Evolutionary conservation across 2,113 vertebrate genomes (phyloP).

Genomic region (Gymnarchus niloticus): DNA sequence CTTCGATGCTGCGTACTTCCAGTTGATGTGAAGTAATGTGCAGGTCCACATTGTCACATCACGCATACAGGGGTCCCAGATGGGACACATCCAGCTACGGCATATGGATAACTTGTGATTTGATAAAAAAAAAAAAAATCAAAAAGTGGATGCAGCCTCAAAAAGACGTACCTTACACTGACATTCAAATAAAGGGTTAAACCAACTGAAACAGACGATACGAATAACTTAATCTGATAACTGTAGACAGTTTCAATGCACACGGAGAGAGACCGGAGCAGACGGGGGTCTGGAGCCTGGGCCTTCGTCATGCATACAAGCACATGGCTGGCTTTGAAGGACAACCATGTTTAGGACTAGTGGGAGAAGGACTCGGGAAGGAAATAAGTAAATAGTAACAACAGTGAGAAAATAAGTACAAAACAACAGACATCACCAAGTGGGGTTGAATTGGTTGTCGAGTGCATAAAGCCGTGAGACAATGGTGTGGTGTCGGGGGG

Average conservation of each 20-base stretch:
- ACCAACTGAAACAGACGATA: slow-evolving; percentile 28
- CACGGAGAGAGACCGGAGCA: slow-evolving; percentile 54
- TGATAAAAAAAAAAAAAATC: slow-evolving; percentile 56
- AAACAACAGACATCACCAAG: slow-evolving; percentile 12
- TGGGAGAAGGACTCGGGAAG: slow-evolving; percentile 26
- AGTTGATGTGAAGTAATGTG: slow-evolving; percentile 79
- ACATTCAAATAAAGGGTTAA: slow-evolving; percentile 36
- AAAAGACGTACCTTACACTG: slow-evolving; percentile 55
- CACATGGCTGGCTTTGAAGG: slow-evolving; percentile 56
- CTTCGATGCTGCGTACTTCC: slow-evolving; percentile 71
- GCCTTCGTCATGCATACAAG: slow-evolving; percentile 72
- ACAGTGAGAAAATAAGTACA: slow-evolving; percentile 6
- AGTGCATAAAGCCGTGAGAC: neutral
- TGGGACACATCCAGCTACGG: slow-evolving; percentile 53
- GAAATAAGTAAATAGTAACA: neutral
- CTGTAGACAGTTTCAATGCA: slow-evolving; percentile 41
- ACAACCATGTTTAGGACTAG: slow-evolving; percentile 55
- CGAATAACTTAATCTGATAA: neutral
- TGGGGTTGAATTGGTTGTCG: slow-evolving; percentile 10
- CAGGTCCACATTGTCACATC: slow-evolving; percentile 77
- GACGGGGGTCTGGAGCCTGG: slow-evolving; percentile 52
- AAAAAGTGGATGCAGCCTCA: slow-evolving; percentile 63
- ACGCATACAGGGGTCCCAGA: slow-evolving; percentile 52
- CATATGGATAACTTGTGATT: slow-evolving; percentile 52
- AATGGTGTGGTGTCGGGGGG: neutral